Evolutionary conservation across 2,888 invertebrate species (phyloP), one percentile per base, ranked within the genome.

Genomic region (Salpingus planirostris): DNA sequence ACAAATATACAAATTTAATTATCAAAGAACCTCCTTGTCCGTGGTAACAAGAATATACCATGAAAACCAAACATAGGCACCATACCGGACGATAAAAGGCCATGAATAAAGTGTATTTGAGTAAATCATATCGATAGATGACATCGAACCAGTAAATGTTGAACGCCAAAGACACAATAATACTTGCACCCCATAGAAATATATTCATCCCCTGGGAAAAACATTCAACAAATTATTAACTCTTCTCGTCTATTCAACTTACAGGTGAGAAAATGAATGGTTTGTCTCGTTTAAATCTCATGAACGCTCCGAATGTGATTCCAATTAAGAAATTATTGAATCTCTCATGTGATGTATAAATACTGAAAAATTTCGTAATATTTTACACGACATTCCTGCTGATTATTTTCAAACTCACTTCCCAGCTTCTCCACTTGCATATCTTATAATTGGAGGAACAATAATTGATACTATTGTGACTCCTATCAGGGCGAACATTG

Each of bases 401-500:
- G 2, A 23, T 22, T 11, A 14, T 11, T 23, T 12, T 21, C 15
- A n/a, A n/a, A 24, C 31, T 32, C 11, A 32, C 36, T 32, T 31
- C 18, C 31, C 32, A n/a, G 22, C 13, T 14, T 11, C 31, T 22
- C 21, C 2, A 10, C 27, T 15, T 1, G 18, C 23, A 10, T 28
- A 27, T 6, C 15, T 11, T 1, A 31, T 24, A 7, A 36, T 5
- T 11, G 31, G 31, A 3, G 36, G 36, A 2, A 27, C 14, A 8
- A 31, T 10, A 18, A 31, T 25, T n/a, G 28, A 27, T n/a, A 31
- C 2, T 3, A 31, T 14, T 3, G 31, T 31, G 1, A 36, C 11
- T 10, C 13, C 18, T 12, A 27, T 10, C 14, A 54, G 38, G 12
- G 22, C 33, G 1, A 31, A 15, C 42, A 56, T 45, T 3, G 46